A percentile compares a stretch with the other conserved stretches of the same genome.
Conservation (phyloP, 1,140 invertebrate species). For the Halesus radiatus region DNA sequence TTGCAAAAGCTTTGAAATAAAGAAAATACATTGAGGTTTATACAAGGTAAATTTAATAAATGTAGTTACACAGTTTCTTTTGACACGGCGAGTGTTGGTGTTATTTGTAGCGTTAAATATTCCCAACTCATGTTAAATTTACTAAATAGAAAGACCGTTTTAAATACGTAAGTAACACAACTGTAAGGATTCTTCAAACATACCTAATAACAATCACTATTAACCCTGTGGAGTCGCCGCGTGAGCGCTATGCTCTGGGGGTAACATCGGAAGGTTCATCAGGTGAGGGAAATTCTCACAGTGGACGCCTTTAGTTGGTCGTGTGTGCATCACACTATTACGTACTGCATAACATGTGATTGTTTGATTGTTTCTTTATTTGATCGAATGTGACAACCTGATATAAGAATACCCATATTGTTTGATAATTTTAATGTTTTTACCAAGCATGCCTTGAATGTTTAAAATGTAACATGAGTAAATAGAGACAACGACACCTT, state of each 20-base stretch:
- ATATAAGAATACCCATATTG: neutral
- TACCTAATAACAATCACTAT: too few species aligned
- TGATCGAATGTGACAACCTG: neutral
- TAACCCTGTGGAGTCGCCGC: too few species aligned
- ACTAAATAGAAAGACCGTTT: conserved; percentile 36
- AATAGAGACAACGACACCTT: conserved; percentile 58
- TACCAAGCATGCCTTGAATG: conserved; percentile 56
- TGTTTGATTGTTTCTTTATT: neutral
- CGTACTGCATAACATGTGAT: neutral
- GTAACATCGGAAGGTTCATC: too few species aligned
- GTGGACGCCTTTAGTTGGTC: too few species aligned
- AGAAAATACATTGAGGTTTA: conserved; percentile 57
- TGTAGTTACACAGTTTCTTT: conserved; percentile 50
- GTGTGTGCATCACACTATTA: too few species aligned
- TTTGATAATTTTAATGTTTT: conserved; percentile 27
- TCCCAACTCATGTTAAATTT: conserved; percentile 18
- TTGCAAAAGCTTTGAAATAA: conserved; percentile 52
- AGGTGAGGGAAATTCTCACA: too few species aligned
- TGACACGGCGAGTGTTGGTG: conserved; percentile 42
- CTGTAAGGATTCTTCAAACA: too few species aligned
- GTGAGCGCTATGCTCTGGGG: too few species aligned
- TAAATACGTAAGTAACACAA: conserved; percentile 21
- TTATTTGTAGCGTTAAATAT: conserved; percentile 42
- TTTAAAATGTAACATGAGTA: conserved; percentile 50
- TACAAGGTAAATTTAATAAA: conserved; percentile 58